A percentile compares a stretch with the other conserved stretches of the same genome.
Conservation (phyloP, 1,140 invertebrate genomes). For the Conopomorpha cramerella region DNA sequence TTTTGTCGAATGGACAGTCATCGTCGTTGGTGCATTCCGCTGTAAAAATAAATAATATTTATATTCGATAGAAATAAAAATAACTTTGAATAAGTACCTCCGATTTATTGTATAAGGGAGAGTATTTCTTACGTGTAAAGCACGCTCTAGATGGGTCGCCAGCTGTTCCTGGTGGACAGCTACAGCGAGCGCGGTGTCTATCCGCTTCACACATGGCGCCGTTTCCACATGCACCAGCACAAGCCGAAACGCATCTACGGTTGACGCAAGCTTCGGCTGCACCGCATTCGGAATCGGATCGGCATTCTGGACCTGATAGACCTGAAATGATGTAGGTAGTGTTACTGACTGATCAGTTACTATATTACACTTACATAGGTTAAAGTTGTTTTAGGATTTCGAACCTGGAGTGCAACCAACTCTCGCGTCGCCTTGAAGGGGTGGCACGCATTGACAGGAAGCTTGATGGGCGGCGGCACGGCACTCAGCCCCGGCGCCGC, state of each 20-base stretch:
- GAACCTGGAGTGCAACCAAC: conserved; percentile 78
- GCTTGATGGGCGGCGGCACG: conserved; percentile 75
- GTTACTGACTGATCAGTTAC: not conserved
- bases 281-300: conserved; percentile 72
- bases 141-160: conserved; percentile 86
- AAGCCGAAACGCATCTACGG: conserved; percentile 79
- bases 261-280: conserved; percentile 78
- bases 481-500: conserved; percentile 80
- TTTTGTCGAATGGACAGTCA: conserved; percentile 86
- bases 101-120: no score
- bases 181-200: conserved; percentile 77
- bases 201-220: conserved; percentile 77
- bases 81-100: no score
- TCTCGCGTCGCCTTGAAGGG: conserved; percentile 79
- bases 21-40: conserved; percentile 81
- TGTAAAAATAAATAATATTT: no score
- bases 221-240: conserved; percentile 76
- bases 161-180: conserved; percentile 81
- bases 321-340: conserved; percentile 16
- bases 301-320: conserved; percentile 67
- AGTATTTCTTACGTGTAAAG: conserved; percentile 84
- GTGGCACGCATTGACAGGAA: conserved; percentile 75
- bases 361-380: not conserved
- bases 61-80: no score
- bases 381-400: conserved; percentile 8